phyloP scores from a whole-genome alignment of 2,113 vertebrate species.

The Hyperoodon ampullatus region DNA sequence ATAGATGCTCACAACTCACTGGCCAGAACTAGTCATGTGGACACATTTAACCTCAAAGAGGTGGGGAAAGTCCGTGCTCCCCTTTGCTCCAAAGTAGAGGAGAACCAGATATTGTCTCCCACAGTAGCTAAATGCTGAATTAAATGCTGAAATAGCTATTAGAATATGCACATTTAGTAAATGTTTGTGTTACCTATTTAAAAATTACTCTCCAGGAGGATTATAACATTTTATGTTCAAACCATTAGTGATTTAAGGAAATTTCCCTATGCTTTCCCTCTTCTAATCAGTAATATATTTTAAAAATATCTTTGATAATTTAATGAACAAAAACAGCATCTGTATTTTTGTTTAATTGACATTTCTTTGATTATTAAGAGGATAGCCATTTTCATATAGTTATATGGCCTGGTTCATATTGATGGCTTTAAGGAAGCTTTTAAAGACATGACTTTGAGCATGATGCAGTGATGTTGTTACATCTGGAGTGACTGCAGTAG shows the following conservation, averaged over 20 bases:
- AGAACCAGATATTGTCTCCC: neutral
- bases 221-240: constrained; percentile 17
- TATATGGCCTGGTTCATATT: neutral
- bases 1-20: constrained; percentile 40
- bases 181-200: neutral
- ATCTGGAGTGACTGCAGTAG: neutral
- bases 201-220: constrained; percentile 17
- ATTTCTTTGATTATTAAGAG: neutral
- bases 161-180: neutral
- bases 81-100: neutral
- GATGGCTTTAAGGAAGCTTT: neutral
- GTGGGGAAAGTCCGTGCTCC: neutral
- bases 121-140: neutral
- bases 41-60: constrained; percentile 25
- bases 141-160: constrained; percentile 14
- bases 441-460: neutral
- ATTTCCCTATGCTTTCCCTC: neutral
- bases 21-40: neutral
- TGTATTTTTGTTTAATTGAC: constrained; percentile 38
- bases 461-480: neutral
- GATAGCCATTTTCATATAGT: neutral
- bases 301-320: neutral
- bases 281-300: neutral
- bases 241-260: constrained; percentile 3
- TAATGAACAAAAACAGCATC: neutral